These are phyloP conservation scores for Odontesthes bonariensis DNA, from an alignment of 2,113 vertebrate species.

Conservation along the genomic window DNA sequence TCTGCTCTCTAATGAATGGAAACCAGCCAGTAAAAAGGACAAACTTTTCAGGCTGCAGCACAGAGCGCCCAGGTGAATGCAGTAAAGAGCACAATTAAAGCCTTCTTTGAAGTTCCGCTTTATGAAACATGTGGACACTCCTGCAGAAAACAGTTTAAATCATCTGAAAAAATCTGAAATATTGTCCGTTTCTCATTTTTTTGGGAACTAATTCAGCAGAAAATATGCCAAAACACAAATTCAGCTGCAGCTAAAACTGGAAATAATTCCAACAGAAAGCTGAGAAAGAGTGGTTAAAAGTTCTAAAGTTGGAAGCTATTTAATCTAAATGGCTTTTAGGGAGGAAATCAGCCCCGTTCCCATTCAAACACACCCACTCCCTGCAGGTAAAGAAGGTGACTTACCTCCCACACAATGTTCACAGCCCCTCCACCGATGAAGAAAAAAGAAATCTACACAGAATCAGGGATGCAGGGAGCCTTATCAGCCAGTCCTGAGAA, in stretches of 20 bases:
- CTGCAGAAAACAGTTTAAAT: background rate
- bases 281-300: background rate
- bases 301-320: slow-evolving; percentile 5
- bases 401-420: slow-evolving; percentile 66
- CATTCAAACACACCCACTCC: slow-evolving; percentile 25
- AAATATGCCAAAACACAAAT: background rate
- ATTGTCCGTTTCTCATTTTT: background rate
- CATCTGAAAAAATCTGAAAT: slow-evolving; percentile 2
- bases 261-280: slow-evolving; percentile 7
- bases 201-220: background rate
- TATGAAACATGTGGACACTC: slow-evolving; percentile 45
- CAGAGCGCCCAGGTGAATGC: slow-evolving; percentile 63
- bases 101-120: slow-evolving; percentile 34
- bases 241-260: background rate
- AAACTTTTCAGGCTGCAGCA: slow-evolving; percentile 64
- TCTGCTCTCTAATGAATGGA: slow-evolving; percentile 27
- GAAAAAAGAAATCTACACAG: slow-evolving; percentile 28
- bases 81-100: slow-evolving; percentile 59
- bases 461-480: slow-evolving; percentile 26
- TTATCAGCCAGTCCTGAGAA: slow-evolving; percentile 54
- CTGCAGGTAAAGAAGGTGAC: slow-evolving; percentile 68
- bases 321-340: slow-evolving; percentile 17
- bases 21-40: slow-evolving; percentile 47
- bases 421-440: slow-evolving; percentile 42
- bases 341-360: slow-evolving; percentile 18